Percentiles rank a stretch among this genome's conserved stretches.
phyloP scores from a whole-genome alignment of 2,113 vertebrate species.

The Engystomops pustulosus region DNA sequence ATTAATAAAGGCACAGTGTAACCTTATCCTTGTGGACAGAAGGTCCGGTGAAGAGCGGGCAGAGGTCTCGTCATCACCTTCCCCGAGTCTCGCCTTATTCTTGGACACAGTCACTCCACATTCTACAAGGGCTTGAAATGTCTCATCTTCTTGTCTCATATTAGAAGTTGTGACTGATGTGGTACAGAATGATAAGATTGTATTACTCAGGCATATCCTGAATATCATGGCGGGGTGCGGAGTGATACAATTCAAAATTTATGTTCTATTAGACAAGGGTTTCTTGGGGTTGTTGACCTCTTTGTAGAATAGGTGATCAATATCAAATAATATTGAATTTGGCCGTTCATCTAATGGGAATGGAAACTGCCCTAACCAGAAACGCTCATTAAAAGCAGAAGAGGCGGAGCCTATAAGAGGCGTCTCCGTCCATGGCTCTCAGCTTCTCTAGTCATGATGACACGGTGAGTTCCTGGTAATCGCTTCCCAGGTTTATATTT shows the following conservation, averaged over 20 bases:
- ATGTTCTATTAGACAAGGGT: background rate
- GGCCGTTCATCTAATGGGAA: too few species aligned
- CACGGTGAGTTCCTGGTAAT: too few species aligned
- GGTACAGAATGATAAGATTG: background rate
- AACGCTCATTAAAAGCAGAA: too few species aligned
- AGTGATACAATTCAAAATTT: background rate
- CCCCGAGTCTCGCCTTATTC: slow-evolving; percentile 12
- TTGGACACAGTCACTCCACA: background rate
- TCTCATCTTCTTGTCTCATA: background rate
- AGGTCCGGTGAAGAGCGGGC: background rate
- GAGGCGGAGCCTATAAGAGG: too few species aligned
- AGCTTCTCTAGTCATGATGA: too few species aligned
- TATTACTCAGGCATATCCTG: background rate
- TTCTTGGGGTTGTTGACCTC: background rate
- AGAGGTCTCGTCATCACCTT: background rate
- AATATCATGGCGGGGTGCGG: background rate
- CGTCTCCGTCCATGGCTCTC: too few species aligned
- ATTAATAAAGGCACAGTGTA: background rate
- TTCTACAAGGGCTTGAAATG: slow-evolving; percentile 17
- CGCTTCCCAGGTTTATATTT: too few species aligned
- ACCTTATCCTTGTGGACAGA: background rate
- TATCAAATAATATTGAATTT: too few species aligned
- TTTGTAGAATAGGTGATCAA: background rate
- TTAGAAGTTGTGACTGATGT: background rate
- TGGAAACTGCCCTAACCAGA: too few species aligned